phyloP scores from a whole-genome alignment of 1,140 invertebrate genomes.

The Sarcophaga bullata region DNA sequence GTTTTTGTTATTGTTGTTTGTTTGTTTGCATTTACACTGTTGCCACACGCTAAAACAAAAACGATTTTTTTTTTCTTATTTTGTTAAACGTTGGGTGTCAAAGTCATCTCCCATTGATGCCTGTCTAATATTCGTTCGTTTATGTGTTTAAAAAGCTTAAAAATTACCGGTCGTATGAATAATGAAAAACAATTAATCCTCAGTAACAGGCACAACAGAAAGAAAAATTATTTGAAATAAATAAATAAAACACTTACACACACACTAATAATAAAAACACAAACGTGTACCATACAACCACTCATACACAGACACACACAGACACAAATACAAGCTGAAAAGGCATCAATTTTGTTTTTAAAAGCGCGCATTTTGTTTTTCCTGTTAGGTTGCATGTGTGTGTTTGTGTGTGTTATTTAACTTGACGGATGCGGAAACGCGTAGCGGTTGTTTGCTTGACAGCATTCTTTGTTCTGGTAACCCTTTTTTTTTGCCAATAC shows the following conservation, averaged over 20 bases:
- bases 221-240: conserved; percentile 17
- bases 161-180: conserved; percentile 46
- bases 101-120: not conserved
- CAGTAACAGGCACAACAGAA: conserved; percentile 20
- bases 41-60: no score
- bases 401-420: not conserved
- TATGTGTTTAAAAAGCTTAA: conserved; percentile 40
- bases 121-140: conserved; percentile 28
- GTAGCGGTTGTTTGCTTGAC: conserved; percentile 29
- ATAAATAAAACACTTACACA: not conserved
- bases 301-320: not conserved
- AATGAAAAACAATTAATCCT: conserved; percentile 47
- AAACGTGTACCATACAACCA: not conserved
- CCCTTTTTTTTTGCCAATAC: conserved; percentile 9
- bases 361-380: conserved; percentile 31
- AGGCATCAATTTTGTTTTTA: conserved; percentile 13
- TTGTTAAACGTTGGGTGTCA: not conserved
- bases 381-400: no score
- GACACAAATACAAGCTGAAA: not conserved
- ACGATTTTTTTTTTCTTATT: no score
- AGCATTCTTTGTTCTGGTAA: conserved; percentile 18
- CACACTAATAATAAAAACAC: conserved; percentile 15
- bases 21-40: not conserved
- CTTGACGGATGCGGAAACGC: conserved; percentile 31
- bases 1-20: conserved; percentile 1